These are phyloP conservation scores for Sarotherodon lohbergeri DNA, from an alignment of 2,113 vertebrate species.

Conservation along the genomic window DNA sequence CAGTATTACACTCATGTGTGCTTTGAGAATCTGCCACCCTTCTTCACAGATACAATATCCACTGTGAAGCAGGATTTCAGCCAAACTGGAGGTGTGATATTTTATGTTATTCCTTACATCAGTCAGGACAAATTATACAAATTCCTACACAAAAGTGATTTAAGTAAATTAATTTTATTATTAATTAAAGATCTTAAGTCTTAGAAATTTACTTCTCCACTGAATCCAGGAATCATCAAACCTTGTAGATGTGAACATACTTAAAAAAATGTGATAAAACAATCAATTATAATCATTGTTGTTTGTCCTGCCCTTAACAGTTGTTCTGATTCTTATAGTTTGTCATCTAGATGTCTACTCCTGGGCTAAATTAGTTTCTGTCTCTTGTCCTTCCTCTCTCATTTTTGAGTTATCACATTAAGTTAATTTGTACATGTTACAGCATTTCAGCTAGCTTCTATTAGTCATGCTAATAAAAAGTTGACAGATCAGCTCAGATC, in stretches of 20 bases:
- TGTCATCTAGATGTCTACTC: neutral
- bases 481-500: neutral
- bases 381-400: neutral
- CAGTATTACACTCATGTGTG: neutral
- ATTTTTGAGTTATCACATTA: neutral
- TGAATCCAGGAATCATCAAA: neutral
- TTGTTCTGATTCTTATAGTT: neutral
- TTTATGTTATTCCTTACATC: neutral
- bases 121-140: neutral
- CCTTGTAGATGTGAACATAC: neutral
- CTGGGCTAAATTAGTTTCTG: neutral
- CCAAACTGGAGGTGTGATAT: neutral
- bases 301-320: neutral
- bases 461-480: neutral
- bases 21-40: fast-evolving
- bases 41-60: neutral
- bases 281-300: neutral
- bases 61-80: neutral
- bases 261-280: neutral
- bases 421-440: neutral
- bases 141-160: neutral
- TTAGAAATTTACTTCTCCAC: fast-evolving
- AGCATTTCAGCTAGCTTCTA: neutral
- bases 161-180: neutral
- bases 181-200: no score